phyloP scores from a whole-genome alignment of 2,888 invertebrate species.

The Meandrusa payeni region DNA sequence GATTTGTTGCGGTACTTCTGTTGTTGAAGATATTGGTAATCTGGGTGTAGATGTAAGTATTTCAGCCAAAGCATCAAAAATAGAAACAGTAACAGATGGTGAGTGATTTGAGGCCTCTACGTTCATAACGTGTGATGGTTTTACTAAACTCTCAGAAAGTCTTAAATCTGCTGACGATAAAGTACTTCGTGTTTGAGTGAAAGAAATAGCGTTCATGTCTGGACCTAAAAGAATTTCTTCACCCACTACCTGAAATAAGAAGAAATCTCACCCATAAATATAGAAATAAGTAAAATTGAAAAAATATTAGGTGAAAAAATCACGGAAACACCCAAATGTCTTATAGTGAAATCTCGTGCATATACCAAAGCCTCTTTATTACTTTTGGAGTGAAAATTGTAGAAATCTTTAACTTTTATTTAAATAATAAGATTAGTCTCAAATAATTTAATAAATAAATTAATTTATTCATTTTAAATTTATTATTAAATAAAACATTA shows the following conservation, averaged over 20 bases:
- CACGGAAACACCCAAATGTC: conserved; percentile 37
- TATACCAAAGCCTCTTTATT: conserved; percentile 79
- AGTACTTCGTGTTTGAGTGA: conserved; percentile 74
- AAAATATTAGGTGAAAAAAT: conserved; percentile 29
- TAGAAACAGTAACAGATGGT: conserved; percentile 80
- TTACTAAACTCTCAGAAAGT: conserved; percentile 72
- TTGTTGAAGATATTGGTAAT: conserved; percentile 59
- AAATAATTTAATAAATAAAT: too few species aligned
- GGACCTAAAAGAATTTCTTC: conserved; percentile 78
- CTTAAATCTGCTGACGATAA: conserved; percentile 72
- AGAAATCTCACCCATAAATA: conserved; percentile 78
- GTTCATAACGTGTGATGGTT: conserved; percentile 72
- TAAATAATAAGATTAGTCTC: conserved; percentile 30
- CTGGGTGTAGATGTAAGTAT: conserved; percentile 78
- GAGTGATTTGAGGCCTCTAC: conserved; percentile 80
- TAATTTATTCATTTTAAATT: too few species aligned
- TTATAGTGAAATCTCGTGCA: conserved; percentile 52
- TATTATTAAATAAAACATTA: conserved; percentile 44
- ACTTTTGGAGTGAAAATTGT: conserved; percentile 47
- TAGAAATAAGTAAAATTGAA: conserved; percentile 50
- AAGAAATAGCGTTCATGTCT: conserved; percentile 72
- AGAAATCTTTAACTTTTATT: conserved; percentile 15
- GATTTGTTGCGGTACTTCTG: conserved; percentile 62
- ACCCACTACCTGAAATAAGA: conserved; percentile 80
- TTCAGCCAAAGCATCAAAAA: conserved; percentile 81